These are phyloP conservation scores for Lepidurus packardi DNA, from an alignment of 1,140 invertebrate genomes.

Conservation along the genomic window DNA sequence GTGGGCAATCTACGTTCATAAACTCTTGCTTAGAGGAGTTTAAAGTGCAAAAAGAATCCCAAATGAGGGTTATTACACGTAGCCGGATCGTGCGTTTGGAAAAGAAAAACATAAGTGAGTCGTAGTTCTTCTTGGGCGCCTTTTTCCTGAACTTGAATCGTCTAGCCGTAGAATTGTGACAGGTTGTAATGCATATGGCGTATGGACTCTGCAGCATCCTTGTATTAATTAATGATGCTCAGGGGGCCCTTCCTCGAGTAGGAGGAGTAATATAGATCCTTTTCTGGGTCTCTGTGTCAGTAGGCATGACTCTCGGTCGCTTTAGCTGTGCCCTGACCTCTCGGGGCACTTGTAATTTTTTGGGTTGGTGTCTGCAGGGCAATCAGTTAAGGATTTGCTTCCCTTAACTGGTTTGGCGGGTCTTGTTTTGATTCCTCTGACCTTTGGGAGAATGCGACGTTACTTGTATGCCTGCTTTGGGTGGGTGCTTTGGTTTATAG, in stretches of 20 bases:
- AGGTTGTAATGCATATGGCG: background rate
- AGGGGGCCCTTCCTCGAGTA: background rate
- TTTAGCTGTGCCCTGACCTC: conserved; percentile 3
- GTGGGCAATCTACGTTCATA: background rate
- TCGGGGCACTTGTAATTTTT: conserved; percentile 15
- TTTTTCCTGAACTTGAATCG: background rate
- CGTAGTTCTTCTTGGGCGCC: background rate
- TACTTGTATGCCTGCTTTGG: background rate
- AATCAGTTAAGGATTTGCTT: background rate
- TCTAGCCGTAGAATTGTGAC: background rate
- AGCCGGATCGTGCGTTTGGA: background rate
- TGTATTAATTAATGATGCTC: background rate
- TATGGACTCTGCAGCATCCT: background rate
- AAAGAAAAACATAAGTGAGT: background rate
- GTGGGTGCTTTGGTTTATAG: no score
- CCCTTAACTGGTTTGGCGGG: conserved; percentile 6
- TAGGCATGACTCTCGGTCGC: background rate
- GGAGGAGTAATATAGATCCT: background rate
- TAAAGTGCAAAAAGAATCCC: background rate
- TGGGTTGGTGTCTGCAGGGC: background rate
- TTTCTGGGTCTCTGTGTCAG: conserved; percentile 21
- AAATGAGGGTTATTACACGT: background rate
- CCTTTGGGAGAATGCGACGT: background rate
- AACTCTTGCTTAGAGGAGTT: background rate
- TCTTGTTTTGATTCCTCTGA: background rate